A percentile compares a stretch with the other conserved stretches of the same genome.
phyloP scores from a whole-genome alignment of 1,140 invertebrate species.

The Drosophila jambulina region DNA sequence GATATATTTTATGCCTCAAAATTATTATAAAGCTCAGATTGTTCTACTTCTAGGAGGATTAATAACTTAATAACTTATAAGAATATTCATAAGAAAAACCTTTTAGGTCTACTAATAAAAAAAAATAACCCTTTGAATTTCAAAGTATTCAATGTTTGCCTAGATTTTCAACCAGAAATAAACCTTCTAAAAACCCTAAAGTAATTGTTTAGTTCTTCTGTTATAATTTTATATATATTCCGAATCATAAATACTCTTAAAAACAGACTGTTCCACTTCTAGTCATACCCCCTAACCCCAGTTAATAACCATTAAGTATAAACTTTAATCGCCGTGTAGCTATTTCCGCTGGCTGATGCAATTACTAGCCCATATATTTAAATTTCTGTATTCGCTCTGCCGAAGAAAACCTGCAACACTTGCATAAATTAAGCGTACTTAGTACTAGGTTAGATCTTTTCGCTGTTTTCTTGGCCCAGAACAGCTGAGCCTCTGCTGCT shows the following conservation, averaged over 20 bases:
- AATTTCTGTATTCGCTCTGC: slow-evolving; percentile 34
- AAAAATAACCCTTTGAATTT: too few species aligned
- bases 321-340: slow-evolving; percentile 16
- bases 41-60: too few species aligned
- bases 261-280: not conserved
- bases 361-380: slow-evolving; percentile 58
- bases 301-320: slow-evolving; percentile 4
- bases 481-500: slow-evolving; percentile 57
- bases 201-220: not conserved
- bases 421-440: slow-evolving; percentile 59
- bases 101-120: too few species aligned
- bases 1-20: not conserved
- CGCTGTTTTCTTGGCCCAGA: slow-evolving; percentile 35
- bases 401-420: slow-evolving; percentile 44
- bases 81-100: too few species aligned
- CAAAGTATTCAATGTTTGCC: too few species aligned
- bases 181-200: not conserved
- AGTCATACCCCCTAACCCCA: not conserved
- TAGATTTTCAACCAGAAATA: too few species aligned
- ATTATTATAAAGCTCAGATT: too few species aligned
- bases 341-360: slow-evolving; percentile 57
- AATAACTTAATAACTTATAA: too few species aligned
- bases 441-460: slow-evolving; percentile 43
- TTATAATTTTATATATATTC: not conserved
- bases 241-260: not conserved